phyloP scores from a whole-genome alignment of 2,797 vertebrate species.

The Oophaga sylvatica region DNA sequence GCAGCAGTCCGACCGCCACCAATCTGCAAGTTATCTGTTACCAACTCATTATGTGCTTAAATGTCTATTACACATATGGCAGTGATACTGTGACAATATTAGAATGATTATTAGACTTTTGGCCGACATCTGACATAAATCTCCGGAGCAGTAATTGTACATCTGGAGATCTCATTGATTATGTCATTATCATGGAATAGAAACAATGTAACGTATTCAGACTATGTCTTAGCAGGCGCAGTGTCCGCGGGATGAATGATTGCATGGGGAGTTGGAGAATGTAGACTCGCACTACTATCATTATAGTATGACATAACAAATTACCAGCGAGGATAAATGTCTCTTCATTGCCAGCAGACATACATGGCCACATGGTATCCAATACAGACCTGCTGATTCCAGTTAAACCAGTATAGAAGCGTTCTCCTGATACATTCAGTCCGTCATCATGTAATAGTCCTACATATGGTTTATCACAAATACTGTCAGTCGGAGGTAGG shows the following conservation, averaged over 20 bases:
- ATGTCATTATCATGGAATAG: constrained; percentile 32
- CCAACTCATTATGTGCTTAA: neutral
- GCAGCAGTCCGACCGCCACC: too few species aligned
- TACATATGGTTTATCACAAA: constrained; percentile 27
- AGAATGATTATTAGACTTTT: neutral
- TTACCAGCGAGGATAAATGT: constrained; percentile 23
- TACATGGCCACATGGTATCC: constrained; percentile 1
- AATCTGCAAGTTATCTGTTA: too few species aligned
- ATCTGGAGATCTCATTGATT: constrained; percentile 40
- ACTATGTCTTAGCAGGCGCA: constrained; percentile 29
- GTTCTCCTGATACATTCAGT: constrained; percentile 15
- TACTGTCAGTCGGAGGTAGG: constrained; percentile 12
- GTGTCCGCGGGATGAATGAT: constrained; percentile 27
- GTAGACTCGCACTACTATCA: constrained; percentile 34
- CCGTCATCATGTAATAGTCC: constrained; percentile 6
- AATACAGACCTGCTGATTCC: constrained; percentile 10
- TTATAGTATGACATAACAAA: constrained; percentile 38
- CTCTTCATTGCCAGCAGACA: constrained; percentile 11
- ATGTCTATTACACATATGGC: neutral
- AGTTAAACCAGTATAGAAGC: neutral
- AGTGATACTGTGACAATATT: neutral
- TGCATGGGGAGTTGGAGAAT: constrained; percentile 32
- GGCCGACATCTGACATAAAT: constrained; percentile 27
- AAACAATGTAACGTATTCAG: constrained; percentile 39
- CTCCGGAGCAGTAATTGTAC: constrained; percentile 23